A percentile compares a stretch with the other conserved stretches of the same genome.
phyloP scores from a whole-genome alignment of 2,888 invertebrate genomes.

The Eupithecia abbreviata region DNA sequence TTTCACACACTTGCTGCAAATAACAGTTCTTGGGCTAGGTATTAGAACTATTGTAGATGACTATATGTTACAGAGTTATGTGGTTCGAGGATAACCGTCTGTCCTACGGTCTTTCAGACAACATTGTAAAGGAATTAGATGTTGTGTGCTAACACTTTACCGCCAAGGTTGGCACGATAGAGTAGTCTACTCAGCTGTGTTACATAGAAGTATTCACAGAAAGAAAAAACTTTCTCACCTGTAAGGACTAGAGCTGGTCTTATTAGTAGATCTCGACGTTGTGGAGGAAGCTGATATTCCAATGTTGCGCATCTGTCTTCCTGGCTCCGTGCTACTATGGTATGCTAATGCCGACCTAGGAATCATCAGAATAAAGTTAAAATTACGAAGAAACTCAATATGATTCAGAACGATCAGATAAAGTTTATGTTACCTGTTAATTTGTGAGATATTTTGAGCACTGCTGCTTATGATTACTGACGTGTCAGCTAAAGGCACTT shows the following conservation, averaged over 20 bases:
- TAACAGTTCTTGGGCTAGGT: not conserved
- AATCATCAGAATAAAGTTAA: conserved; percentile 35
- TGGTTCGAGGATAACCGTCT: not conserved
- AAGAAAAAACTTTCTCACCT: conserved; percentile 76
- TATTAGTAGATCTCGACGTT: conserved; percentile 96
- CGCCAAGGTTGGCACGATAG: too few relatives aligned
- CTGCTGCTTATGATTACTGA: conserved; percentile 89
- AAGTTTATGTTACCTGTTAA: conserved; percentile 67
- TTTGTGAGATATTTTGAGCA: conserved; percentile 88
- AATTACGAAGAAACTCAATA: not conserved
- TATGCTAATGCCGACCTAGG: conserved; percentile 91
- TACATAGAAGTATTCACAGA: not conserved
- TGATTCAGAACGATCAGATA: not conserved
- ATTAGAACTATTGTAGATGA: not conserved
- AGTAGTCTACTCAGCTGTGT: too few relatives aligned
- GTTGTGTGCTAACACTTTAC: too few relatives aligned
- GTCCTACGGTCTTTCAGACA: not conserved
- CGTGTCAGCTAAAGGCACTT: conserved; percentile 90
- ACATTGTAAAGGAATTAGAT: not conserved
- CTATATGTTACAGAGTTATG: too few relatives aligned
- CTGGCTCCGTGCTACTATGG: conserved; percentile 84
- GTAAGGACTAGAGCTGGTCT: conserved; percentile 96
- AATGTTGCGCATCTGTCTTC: conserved; percentile 86
- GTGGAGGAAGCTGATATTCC: conserved; percentile 98
- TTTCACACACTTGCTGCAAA: not conserved